Evolutionary conservation across 2,113 vertebrate species (phyloP).

Genomic region (Colaptes auratus): DNA sequence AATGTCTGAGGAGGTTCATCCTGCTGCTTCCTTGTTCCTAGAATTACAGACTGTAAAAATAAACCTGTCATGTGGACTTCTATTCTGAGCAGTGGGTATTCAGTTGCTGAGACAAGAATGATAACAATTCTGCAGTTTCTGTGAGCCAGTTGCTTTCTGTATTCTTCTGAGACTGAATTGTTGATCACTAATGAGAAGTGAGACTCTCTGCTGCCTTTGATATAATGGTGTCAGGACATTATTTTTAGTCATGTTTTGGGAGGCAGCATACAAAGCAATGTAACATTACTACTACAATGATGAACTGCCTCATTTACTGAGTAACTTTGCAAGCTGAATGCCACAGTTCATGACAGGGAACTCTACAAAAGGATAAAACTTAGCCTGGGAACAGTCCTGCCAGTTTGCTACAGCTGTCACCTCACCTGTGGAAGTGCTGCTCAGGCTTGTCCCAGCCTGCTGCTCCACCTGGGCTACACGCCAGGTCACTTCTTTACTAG

Average conservation of each 20-base stretch:
- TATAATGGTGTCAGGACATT: constrained; percentile 37
- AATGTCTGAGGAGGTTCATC: constrained; percentile 48
- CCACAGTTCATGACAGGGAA: background rate
- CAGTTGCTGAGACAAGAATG: constrained; percentile 49
- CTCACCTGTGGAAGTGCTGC: background rate
- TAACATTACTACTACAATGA: background rate
- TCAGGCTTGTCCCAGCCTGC: background rate
- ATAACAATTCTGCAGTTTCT: constrained; percentile 39
- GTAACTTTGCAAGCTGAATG: background rate
- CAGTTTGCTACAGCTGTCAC: accelerated
- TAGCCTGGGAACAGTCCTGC: background rate
- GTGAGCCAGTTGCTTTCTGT: background rate
- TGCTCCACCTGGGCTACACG: background rate
- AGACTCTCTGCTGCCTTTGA: constrained; percentile 33
- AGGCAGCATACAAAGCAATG: background rate
- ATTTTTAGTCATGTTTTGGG: constrained; percentile 25
- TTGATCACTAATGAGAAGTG: background rate
- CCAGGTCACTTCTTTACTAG: background rate
- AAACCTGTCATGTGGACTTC: constrained; percentile 64
- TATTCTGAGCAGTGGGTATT: constrained; percentile 54
- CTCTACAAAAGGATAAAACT: background rate
- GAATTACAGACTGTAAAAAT: constrained; percentile 68
- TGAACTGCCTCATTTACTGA: background rate
- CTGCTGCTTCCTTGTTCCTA: constrained; percentile 51
- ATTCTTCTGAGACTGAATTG: constrained; percentile 19